Percentiles rank a stretch among this genome's conserved stretches.
These are phyloP conservation scores for Grallaria varia DNA, from an alignment of 2,113 vertebrate species.

Conservation along the genomic window DNA sequence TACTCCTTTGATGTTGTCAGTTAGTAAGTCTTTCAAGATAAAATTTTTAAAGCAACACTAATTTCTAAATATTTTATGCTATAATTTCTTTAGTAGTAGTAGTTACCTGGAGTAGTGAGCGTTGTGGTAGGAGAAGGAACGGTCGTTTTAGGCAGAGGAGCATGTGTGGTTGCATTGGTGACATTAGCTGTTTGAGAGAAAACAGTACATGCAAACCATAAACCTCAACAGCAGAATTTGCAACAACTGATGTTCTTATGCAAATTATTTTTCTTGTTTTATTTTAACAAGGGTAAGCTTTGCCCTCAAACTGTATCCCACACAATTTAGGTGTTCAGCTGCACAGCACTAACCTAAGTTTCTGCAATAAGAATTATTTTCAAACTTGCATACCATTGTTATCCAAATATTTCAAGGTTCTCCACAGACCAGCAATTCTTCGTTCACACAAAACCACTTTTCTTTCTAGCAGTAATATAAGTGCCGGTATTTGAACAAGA, in stretches of 20 bases:
- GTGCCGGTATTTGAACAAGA: background rate
- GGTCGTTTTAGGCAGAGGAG: background rate
- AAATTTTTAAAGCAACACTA: fast-evolving
- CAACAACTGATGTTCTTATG: background rate
- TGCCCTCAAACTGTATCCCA: background rate
- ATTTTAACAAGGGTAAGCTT: background rate
- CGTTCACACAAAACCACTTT: background rate
- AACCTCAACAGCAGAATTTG: background rate
- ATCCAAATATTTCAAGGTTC: background rate
- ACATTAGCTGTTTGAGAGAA: constrained; percentile 44
- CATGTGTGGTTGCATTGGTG: constrained; percentile 17
- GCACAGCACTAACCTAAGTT: background rate
- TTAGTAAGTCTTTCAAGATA: background rate
- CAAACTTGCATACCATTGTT: background rate
- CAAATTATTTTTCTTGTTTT: background rate
- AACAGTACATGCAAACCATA: background rate
- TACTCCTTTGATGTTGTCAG: background rate
- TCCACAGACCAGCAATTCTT: background rate
- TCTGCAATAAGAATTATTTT: background rate
- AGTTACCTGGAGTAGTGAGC: constrained; percentile 46
- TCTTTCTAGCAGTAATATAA: background rate
- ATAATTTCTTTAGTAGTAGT: background rate
- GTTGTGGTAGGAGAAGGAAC: background rate
- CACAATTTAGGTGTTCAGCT: background rate
- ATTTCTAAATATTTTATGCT: background rate